Percentiles rank a stretch among this genome's conserved stretches.
These are phyloP conservation scores for Nothobranchius kuhntae DNA, from an alignment of 2,113 vertebrate genomes.

Conservation along the genomic window DNA sequence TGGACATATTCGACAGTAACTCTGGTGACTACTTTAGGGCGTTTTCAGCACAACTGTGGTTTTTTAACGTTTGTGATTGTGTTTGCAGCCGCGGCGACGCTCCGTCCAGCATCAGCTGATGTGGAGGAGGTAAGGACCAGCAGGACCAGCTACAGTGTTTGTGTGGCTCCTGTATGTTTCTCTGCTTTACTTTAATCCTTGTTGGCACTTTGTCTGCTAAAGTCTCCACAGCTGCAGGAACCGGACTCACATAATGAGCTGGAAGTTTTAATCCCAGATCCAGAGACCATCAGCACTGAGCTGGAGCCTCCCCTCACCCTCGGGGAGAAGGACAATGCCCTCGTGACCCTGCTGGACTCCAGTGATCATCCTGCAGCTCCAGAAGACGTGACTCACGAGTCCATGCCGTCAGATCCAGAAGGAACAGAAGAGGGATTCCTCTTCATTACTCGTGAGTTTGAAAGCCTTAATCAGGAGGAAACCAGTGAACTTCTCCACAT, in stretches of 20 bases:
- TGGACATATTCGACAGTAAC: too few relatives aligned
- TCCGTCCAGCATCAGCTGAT: too few relatives aligned
- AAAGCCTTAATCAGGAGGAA: constrained; percentile 65
- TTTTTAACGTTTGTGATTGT: too few relatives aligned
- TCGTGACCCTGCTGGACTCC: constrained; percentile 60
- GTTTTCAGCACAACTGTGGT: too few relatives aligned
- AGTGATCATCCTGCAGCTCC: constrained; percentile 3
- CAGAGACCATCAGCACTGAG: constrained; percentile 15
- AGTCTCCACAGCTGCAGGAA: constrained; percentile 56
- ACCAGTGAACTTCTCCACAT: constrained; percentile 63
- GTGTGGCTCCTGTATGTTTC: too few relatives aligned
- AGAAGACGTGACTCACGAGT: constrained; percentile 27
- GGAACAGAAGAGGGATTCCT: constrained; percentile 44
- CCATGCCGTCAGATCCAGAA: constrained; percentile 34
- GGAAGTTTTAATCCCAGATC: constrained; percentile 40
- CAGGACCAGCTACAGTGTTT: too few relatives aligned
- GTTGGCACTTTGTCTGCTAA: not conserved
- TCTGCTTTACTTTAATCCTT: too few relatives aligned
- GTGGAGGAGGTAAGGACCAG: too few relatives aligned
- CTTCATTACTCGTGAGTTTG: constrained; percentile 68
- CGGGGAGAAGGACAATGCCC: constrained; percentile 62
- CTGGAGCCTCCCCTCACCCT: constrained; percentile 38
- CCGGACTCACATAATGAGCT: constrained; percentile 65
- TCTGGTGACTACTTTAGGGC: too few relatives aligned
- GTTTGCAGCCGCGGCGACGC: too few relatives aligned